These are phyloP conservation scores for Cyclura pinguis DNA, from an alignment of 2,797 vertebrate genomes.

Conservation along the genomic window DNA sequence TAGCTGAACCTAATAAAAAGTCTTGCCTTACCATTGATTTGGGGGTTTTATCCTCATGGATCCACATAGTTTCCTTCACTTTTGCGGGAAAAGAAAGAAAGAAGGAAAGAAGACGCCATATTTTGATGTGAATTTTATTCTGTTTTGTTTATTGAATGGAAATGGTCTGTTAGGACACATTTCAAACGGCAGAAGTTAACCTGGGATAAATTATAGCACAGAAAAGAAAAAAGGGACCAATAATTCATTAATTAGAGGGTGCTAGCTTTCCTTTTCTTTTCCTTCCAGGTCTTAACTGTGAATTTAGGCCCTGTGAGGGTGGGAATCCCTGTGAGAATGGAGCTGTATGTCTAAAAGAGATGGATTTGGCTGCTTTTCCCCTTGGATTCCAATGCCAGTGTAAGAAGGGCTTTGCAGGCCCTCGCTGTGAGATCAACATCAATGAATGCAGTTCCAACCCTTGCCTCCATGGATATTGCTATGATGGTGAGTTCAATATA, in stretches of 20 bases:
- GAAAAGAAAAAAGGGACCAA: conserved; percentile 42
- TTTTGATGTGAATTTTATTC: background rate
- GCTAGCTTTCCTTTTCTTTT: conserved; percentile 55
- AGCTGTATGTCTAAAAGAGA: conserved; percentile 83
- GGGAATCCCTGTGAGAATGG: conserved; percentile 86
- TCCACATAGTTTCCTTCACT: background rate
- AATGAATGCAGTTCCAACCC: conserved; percentile 86
- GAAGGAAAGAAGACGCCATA: fast-evolving
- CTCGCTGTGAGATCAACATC: conserved; percentile 87
- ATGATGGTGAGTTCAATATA: conserved; percentile 80
- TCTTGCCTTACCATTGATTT: too few species aligned
- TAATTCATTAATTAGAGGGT: conserved; percentile 55
- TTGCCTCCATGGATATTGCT: conserved; percentile 86
- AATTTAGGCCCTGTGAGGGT: conserved; percentile 84
- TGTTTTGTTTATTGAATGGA: background rate
- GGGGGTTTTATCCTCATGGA: too few species aligned
- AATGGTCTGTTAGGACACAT: background rate
- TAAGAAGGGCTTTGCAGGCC: conserved; percentile 81
- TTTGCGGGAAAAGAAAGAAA: background rate
- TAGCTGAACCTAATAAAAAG: background rate
- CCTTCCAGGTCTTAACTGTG: conserved; percentile 83
- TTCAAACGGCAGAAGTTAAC: conserved; percentile 17
- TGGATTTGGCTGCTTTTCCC: conserved; percentile 81
- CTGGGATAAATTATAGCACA: conserved; percentile 31
- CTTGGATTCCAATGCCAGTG: conserved; percentile 86